A percentile compares a stretch with the other conserved stretches of the same genome.
These are phyloP conservation scores for Pluvianellus socialis DNA, from an alignment of 2,113 vertebrate species.

Conservation along the genomic window DNA sequence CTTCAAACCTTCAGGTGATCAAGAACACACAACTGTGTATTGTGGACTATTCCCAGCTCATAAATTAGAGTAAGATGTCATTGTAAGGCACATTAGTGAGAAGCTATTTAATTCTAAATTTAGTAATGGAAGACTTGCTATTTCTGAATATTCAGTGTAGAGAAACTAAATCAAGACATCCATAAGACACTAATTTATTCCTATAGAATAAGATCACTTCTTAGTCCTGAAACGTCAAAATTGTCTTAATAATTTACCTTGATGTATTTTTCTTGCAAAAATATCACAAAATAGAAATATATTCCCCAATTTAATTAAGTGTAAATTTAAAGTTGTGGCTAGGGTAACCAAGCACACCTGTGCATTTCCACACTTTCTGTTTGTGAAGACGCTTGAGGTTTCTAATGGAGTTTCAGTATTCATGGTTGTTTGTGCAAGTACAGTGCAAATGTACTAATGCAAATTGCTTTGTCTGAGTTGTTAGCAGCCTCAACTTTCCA, in stretches of 20 bases:
- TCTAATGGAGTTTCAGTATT: background rate
- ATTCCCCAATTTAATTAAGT: background rate
- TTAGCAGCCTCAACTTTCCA: background rate
- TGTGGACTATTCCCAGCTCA: background rate
- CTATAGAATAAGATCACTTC: background rate
- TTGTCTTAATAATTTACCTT: background rate
- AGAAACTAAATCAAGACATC: background rate
- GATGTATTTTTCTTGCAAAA: background rate
- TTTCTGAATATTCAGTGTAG: background rate
- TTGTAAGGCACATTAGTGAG: background rate
- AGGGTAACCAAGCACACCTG: background rate
- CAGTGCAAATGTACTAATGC: background rate
- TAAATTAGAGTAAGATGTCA: constrained; percentile 19
- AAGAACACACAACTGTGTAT: background rate
- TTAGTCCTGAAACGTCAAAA: background rate
- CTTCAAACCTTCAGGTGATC: background rate
- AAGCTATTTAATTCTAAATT: background rate
- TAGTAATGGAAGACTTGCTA: background rate
- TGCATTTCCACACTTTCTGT: background rate
- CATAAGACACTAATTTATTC: constrained; percentile 8
- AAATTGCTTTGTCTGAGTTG: background rate
- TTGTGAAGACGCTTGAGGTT: background rate
- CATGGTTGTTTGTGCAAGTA: background rate
- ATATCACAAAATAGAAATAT: background rate
- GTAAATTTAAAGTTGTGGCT: background rate